Evolutionary conservation across 2,113 vertebrate species (phyloP).

Genomic region (Stegastes partitus): DNA sequence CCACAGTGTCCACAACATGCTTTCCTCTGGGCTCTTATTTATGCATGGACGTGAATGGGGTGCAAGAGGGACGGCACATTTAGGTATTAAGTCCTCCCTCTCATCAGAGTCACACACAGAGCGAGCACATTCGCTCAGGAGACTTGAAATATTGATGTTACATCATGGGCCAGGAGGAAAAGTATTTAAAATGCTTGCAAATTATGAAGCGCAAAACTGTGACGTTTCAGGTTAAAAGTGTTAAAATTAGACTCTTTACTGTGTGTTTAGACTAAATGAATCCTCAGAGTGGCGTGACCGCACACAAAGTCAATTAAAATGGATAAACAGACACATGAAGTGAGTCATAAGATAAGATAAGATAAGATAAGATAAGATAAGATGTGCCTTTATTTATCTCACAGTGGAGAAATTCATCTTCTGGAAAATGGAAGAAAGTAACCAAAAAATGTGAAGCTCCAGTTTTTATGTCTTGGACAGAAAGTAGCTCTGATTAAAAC

Average conservation of each 20-base stretch:
- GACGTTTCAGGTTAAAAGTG: neutral
- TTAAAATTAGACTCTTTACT: neutral
- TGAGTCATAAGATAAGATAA: no score
- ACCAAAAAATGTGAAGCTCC: neutral
- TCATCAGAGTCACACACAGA: neutral
- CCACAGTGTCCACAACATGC: neutral
- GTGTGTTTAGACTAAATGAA: neutral
- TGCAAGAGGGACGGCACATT: neutral
- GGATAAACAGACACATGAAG: neutral
- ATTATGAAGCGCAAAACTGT: neutral
- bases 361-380: no score
- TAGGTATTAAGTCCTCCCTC: neutral
- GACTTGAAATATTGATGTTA: constrained; percentile 1
- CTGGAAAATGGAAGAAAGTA: neutral
- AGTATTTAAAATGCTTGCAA: neutral
- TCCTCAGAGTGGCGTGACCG: neutral
- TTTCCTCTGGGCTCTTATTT: constrained; percentile 7
- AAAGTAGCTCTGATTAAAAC: no score
- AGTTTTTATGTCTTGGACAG: neutral
- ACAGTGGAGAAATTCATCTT: no score
- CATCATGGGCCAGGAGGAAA: neutral
- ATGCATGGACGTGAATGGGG: constrained; percentile 15
- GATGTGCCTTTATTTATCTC: no score
- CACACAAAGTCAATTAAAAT: neutral
- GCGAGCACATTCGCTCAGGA: constrained; percentile 3